These are phyloP conservation scores for Meriones psammophilus DNA, from an alignment of 2,797 vertebrate species.

Conservation along the genomic window DNA sequence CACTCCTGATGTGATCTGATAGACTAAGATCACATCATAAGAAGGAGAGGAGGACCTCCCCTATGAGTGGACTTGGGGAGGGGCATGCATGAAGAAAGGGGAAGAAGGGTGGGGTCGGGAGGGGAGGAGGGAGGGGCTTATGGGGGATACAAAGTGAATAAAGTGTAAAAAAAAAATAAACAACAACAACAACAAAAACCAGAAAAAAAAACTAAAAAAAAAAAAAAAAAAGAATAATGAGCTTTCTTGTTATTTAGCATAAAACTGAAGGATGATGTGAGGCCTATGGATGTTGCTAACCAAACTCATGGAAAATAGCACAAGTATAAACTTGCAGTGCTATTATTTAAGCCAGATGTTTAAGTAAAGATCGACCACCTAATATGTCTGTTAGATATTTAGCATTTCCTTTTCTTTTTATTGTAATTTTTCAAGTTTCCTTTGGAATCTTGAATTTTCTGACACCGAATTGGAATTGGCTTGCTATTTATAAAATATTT, in stretches of 20 bases:
- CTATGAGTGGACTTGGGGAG: too few relatives aligned
- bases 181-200: too few relatives aligned
- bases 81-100: too few relatives aligned
- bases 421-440: not conserved
- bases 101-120: too few relatives aligned
- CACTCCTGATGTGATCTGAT: too few relatives aligned
- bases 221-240: not conserved
- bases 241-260: constrained; percentile 1
- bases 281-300: not conserved
- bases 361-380: not conserved
- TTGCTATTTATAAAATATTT: not conserved
- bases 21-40: too few relatives aligned
- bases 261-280: not conserved
- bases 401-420: not conserved
- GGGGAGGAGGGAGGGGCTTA: too few relatives aligned
- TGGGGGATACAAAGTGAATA: too few relatives aligned
- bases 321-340: not conserved
- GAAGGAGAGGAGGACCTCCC: too few relatives aligned
- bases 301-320: constrained; percentile 1
- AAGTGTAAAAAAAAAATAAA: too few relatives aligned
- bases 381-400: not conserved
- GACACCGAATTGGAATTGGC: not conserved
- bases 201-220: too few relatives aligned
- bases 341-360: not conserved
- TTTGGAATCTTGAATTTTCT: constrained; percentile 1